These are phyloP conservation scores for Pangasius krempfi DNA, from an alignment of 2,797 vertebrate species.

Conservation along the genomic window DNA sequence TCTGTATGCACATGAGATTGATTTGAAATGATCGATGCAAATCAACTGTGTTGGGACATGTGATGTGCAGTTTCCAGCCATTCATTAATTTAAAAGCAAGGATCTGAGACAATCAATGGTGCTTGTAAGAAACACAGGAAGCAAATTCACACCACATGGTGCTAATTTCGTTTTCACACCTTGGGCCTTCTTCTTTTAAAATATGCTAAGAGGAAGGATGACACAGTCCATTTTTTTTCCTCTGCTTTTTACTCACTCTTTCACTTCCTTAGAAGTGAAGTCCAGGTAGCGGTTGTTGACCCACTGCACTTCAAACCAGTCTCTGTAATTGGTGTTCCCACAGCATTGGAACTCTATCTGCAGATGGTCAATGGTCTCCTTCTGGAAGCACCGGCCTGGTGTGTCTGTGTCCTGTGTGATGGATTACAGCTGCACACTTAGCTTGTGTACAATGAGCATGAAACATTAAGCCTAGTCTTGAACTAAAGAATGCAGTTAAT, in stretches of 20 bases:
- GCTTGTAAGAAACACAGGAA: conserved; percentile 8
- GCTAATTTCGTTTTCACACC: not conserved
- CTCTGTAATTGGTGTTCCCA: conserved; percentile 92
- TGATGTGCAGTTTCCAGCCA: not conserved
- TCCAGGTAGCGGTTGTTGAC: conserved; percentile 98
- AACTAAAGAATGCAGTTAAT: not conserved
- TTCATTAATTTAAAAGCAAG: conserved; percentile 17
- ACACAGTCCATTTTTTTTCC: not conserved
- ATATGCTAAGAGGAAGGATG: conserved; percentile 2
- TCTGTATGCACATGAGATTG: not conserved
- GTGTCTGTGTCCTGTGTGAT: conserved; percentile 87
- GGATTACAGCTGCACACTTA: not conserved
- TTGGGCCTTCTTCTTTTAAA: not conserved
- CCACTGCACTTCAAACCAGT: conserved; percentile 99
- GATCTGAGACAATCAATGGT: not conserved
- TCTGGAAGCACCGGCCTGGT: conserved; percentile 95
- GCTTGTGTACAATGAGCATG: not conserved
- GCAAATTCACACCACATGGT: not conserved
- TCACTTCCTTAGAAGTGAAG: conserved; percentile 94
- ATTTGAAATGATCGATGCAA: conserved; percentile 6
- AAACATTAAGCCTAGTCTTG: not conserved
- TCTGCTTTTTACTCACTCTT: conserved; percentile 88
- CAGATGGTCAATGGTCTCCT: conserved; percentile 93
- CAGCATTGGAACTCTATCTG: conserved; percentile 98
- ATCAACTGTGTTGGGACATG: not conserved